These are phyloP conservation scores for Oophaga sylvatica DNA, from an alignment of 2,797 vertebrate genomes.

Conservation along the genomic window DNA sequence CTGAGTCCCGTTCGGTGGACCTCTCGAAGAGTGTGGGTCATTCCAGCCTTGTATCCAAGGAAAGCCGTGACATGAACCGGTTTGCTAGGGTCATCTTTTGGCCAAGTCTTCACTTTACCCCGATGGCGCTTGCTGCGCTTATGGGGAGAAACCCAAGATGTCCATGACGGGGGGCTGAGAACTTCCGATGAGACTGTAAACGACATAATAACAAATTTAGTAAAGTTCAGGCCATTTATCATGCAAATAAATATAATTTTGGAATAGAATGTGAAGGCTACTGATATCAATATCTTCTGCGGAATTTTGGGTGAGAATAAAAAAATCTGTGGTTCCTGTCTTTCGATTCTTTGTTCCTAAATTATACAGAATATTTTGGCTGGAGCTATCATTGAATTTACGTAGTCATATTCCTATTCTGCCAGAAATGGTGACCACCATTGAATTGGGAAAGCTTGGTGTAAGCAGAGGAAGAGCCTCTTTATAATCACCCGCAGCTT, in stretches of 20 bases:
- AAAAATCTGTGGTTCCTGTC: not conserved
- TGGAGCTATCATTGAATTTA: not conserved
- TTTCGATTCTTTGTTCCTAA: too few species aligned
- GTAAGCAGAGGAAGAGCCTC: not conserved
- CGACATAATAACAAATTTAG: not conserved
- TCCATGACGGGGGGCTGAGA: conserved; percentile 91
- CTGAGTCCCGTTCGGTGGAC: conserved; percentile 84
- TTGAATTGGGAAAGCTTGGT: not conserved
- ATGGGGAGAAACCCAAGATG: conserved; percentile 89
- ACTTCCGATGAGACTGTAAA: conserved; percentile 90
- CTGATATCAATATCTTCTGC: not conserved
- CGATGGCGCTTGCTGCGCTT: conserved; percentile 85
- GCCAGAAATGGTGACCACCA: not conserved
- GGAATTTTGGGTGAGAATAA: not conserved
- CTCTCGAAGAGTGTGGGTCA: conserved; percentile 92
- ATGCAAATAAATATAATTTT: not conserved
- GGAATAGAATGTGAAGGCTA: not conserved
- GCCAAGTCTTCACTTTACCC: conserved; percentile 88
- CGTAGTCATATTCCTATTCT: not conserved
- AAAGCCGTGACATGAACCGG: conserved; percentile 91
- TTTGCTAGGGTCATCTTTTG: conserved; percentile 84
- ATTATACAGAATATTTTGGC: too few species aligned
- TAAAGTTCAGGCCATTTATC: not conserved
- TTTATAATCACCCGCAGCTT: not conserved
- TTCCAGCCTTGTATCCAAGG: conserved; percentile 94